phyloP scores from a whole-genome alignment of 2,113 vertebrate genomes.

The Alaudala cheleensis region DNA sequence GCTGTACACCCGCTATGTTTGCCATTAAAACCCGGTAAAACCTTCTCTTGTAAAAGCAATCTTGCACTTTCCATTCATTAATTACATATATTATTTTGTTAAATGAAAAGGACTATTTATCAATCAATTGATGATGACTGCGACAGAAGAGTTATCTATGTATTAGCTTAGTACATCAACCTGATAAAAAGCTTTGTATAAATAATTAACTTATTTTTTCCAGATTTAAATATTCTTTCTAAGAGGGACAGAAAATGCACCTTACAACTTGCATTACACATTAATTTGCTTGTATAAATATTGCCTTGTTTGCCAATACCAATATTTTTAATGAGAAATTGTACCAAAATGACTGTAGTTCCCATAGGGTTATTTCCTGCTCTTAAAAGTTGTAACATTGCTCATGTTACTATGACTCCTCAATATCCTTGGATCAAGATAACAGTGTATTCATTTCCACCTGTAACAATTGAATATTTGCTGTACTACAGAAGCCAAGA shows the following conservation, averaged over 20 bases:
- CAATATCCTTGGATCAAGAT: neutral
- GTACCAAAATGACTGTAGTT: fast-evolving
- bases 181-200: neutral
- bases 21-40: neutral
- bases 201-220: neutral
- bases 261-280: neutral
- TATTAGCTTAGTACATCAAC: neutral
- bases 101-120: neutral
- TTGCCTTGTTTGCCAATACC: neutral
- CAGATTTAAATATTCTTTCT: neutral
- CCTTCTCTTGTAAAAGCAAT: neutral
- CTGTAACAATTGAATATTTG: neutral
- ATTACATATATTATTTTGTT: neutral
- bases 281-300: neutral
- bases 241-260: neutral
- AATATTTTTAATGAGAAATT: neutral
- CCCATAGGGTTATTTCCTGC: neutral
- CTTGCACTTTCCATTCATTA: neutral
- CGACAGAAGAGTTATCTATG: neutral
- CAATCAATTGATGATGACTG: neutral
- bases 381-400: neutral
- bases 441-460: neutral
- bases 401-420: neutral
- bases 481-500: neutral
- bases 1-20: neutral